Base-by-base conservation (phyloP, 2,113 vertebrate genomes). In the Poeciliopsis retropinna region DNA sequence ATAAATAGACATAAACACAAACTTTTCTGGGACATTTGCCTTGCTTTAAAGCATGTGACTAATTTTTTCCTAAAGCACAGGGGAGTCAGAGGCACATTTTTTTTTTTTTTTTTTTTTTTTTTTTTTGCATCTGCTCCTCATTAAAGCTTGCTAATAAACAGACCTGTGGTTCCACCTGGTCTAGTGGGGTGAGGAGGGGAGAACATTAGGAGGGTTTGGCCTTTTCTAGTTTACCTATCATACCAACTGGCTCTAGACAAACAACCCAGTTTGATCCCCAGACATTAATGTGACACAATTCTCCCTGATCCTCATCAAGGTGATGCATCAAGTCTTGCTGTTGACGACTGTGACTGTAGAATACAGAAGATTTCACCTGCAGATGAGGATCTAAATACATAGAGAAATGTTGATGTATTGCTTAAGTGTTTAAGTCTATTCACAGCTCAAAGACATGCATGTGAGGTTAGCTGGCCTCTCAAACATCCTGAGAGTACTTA, bases 141-240 rank as follows among this genome's bases (percentile, higher is more conserved):
- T 94, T 91, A 93, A 90, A 89, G 85, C 88, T 91, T 84, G 91
- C 92, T 93, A 94, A 94, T 93, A 91, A 94, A 94, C 80, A 82
- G 88, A 93, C 64, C 89, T 91, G 92, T 88, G 88, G 88, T 88
- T 93, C 89, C 92, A 92, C 93, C 93, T 93, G 91, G 91, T 90
- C 85, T 67, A 74, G 70, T 66, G 83, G 79, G 87, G 83, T 80
- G 67, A 81, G 88, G 88, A 76, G 5, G 17, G 44, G 14, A 5
- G 17, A 17, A 17, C 81, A 69, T 79, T 76, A 79, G 60, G 78
- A 81, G 85, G 73, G 75, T 75, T 75, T 74, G 87, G 78, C 86
- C 86, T 89, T 81, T 84, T 73, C 79, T 82, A 82, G 77, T 72
- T 75, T 73, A 73, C 71, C 70, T 3, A 37, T 85, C 57, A 34